Conservation (phyloP, 2,113 vertebrate species). For the Chaetops frenatus region DNA sequence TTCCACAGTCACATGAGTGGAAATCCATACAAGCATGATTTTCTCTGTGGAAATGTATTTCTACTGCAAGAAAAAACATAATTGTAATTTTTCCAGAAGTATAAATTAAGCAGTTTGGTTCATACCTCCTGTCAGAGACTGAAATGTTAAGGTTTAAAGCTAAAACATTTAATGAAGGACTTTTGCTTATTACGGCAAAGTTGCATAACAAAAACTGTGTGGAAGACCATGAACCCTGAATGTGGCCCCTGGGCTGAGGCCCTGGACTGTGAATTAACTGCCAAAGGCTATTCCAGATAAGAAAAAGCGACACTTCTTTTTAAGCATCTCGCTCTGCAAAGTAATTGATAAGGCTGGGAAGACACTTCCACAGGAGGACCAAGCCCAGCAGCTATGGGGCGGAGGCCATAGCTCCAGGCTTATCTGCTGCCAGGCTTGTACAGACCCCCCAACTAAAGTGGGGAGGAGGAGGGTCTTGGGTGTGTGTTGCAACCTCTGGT, state of each 20-base stretch:
- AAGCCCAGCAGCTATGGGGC: background rate
- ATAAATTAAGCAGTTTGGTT: background rate
- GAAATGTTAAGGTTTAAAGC: background rate
- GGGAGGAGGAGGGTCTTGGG: background rate
- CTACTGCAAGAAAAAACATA: background rate
- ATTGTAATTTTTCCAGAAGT: background rate
- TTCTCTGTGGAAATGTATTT: background rate
- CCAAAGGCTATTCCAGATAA: background rate
- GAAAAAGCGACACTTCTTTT: background rate
- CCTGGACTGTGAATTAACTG: rapidly evolving
- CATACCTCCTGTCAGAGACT: background rate
- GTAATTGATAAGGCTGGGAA: background rate
- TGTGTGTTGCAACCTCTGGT: background rate
- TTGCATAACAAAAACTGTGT: background rate
- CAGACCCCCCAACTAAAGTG: background rate
- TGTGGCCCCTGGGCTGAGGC: background rate
- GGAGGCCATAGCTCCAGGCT: background rate
- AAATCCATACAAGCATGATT: background rate
- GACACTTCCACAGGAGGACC: background rate
- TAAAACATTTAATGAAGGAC: no score
- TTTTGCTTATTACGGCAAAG: background rate
- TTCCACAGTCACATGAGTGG: background rate
- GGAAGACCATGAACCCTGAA: background rate
- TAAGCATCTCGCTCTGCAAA: background rate
- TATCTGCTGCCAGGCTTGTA: background rate